Conservation (phyloP, 2,113 vertebrate species). For the Nothocercus julius region DNA sequence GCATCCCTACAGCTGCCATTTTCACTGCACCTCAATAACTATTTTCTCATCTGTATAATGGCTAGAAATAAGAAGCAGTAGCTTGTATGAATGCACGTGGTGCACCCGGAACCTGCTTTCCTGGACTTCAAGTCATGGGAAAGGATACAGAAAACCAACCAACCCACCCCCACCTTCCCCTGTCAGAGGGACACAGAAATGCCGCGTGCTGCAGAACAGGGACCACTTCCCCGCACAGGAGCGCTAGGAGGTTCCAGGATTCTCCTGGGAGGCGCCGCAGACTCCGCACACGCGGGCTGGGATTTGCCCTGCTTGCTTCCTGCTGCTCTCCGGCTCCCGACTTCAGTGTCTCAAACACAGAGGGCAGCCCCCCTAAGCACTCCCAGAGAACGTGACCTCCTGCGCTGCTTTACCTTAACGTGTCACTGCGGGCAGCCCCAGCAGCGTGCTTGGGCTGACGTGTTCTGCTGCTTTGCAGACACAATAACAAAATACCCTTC, state of each 20-base stretch:
- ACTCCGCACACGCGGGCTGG: accelerated
- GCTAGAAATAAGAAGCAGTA: not conserved
- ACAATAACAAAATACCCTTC: not conserved
- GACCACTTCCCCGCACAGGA: not conserved
- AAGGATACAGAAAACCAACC: not conserved
- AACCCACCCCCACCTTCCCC: not conserved
- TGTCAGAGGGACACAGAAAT: not conserved
- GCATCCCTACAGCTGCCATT: not conserved
- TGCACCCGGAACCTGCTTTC: not conserved
- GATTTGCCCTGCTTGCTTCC: not conserved
- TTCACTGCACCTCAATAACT: not conserved
- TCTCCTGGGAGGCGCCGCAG: not conserved
- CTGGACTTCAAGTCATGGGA: not conserved
- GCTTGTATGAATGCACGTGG: not conserved
- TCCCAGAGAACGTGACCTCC: accelerated
- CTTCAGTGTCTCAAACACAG: not conserved
- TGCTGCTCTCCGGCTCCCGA: not conserved
- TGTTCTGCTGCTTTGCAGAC: not conserved
- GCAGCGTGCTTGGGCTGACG: not conserved
- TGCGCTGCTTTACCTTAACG: not conserved
- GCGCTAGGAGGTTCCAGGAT: not conserved
- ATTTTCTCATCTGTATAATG: accelerated
- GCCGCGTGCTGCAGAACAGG: not conserved
- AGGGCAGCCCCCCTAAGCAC: not conserved
- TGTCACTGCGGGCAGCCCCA: not conserved